Evolutionary conservation across 2,113 vertebrate genomes (phyloP), one percentile per base, ranked within the genome.

Genomic region (Bufo gargarizans): DNA sequence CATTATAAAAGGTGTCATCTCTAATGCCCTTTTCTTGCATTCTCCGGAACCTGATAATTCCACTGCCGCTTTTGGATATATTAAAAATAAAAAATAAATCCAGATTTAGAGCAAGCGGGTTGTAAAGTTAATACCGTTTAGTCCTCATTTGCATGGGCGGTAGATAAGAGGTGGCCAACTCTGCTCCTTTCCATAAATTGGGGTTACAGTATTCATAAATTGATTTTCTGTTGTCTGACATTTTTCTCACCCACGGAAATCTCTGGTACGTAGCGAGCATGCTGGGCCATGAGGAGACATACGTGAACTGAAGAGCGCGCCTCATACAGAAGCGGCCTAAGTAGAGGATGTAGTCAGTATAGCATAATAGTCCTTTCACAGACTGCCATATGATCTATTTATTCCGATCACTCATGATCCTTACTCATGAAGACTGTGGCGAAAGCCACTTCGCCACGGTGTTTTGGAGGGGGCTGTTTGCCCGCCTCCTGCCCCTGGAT

Each of bases 161-260:
- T 61, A 67, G 43, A 67, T 83, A 63, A 83, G 63, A 43, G 81
- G 81, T 11, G 45, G 43, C 59, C 43, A 69, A n/a, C 43, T 63
- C 17, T 47, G 59, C 81, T 49, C 14, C 81, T 47, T 22, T 53
- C 47, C 33, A 49, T 83, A 67, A 83, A 83, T 83, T 83, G 81
- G 47, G 81, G 81, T 83, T 63, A 83, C 45, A 14, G 58, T 47
- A 83, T 49, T 65, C 45, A 83, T 67, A 67, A 61, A 67, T 67
- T 12, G 81, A 83, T 63, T 83, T 65, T 50, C 43, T 49, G 61
- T 12, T 45, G n/a, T 3, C 45, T 50, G 81, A 50, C 81, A 47
- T 49, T 67, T 61, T 63, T 17, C 61, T 19, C 58, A 50, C 17
- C 14, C 2, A 13, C 61, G 11, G 43, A 43, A 2, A 47, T 45